A percentile compares a stretch with the other conserved stretches of the same genome.
These are phyloP conservation scores for Papilio helenus DNA, from an alignment of 1,140 invertebrate species.

Conservation along the genomic window DNA sequence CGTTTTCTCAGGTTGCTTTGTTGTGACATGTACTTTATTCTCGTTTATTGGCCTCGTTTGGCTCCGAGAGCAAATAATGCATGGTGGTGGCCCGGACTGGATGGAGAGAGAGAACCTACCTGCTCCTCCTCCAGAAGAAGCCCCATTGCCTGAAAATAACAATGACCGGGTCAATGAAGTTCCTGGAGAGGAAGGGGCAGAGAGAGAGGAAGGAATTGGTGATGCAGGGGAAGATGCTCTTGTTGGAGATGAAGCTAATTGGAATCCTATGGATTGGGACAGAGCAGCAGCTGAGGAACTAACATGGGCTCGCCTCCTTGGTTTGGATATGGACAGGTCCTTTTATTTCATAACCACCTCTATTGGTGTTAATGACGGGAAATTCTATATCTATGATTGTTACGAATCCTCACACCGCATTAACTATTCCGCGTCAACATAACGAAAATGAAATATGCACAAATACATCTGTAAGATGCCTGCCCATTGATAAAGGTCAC, in stretches of 20 bases:
- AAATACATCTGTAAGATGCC: too few relatives aligned
- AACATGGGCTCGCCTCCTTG: constrained; percentile 98
- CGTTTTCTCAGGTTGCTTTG: constrained; percentile 97
- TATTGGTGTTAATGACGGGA: constrained; percentile 85
- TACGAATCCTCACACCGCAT: too few relatives aligned
- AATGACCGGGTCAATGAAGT: constrained; percentile 73
- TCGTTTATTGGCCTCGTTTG: constrained; percentile 98
- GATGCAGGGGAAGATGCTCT: constrained; percentile 82
- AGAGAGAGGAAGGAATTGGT: constrained; percentile 69
- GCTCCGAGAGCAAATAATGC: constrained; percentile 98
- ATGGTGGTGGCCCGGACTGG: constrained; percentile 98
- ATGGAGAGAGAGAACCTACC: constrained; percentile 88
- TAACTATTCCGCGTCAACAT: too few relatives aligned
- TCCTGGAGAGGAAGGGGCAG: constrained; percentile 63
- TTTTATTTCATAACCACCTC: too few relatives aligned
- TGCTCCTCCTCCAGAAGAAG: constrained; percentile 64
- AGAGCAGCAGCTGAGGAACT: constrained; percentile 97
- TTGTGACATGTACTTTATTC: constrained; percentile 97
- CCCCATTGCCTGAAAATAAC: constrained; percentile 71
- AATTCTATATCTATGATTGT: too few relatives aligned
- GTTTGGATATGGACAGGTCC: constrained; percentile 89
- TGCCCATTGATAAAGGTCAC: too few relatives aligned
- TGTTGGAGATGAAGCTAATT: constrained; percentile 94
- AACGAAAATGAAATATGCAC: too few relatives aligned
- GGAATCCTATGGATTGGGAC: constrained; percentile 99